phyloP scores from a whole-genome alignment of 2,113 vertebrate species.

The Ailuropoda melanoleuca region DNA sequence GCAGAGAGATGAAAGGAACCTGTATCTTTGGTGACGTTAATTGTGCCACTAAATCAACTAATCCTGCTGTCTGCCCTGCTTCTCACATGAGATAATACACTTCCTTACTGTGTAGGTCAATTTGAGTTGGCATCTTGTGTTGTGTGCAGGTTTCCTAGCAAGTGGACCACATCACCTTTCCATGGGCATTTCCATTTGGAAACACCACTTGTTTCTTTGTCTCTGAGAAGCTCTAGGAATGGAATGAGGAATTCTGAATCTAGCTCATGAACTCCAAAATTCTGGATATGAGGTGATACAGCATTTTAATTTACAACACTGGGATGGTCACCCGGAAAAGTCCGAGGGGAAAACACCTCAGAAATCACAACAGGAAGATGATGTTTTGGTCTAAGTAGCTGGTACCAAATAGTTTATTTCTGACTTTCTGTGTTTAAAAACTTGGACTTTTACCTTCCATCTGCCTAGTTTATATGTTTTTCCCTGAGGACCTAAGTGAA shows the following conservation, averaged over 20 bases:
- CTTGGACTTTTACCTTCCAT: neutral
- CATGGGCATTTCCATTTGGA: neutral
- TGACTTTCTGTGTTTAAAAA: neutral
- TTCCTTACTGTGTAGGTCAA: neutral
- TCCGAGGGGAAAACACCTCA: neutral
- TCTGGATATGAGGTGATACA: neutral
- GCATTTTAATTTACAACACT: slow-evolving; percentile 15
- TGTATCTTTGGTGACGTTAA: neutral
- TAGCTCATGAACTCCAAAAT: neutral
- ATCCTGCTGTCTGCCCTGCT: neutral
- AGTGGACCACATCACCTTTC: neutral
- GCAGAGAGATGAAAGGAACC: neutral
- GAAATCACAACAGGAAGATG: neutral
- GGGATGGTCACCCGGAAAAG: neutral
- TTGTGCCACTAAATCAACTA: neutral
- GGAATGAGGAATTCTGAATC: neutral
- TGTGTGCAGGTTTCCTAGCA: neutral
- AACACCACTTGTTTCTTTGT: neutral
- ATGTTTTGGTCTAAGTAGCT: neutral
- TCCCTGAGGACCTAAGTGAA: neutral
- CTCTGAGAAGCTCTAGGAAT: neutral
- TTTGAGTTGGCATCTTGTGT: neutral
- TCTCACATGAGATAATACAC: neutral
- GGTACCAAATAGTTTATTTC: neutral
- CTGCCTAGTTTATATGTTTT: neutral